These are phyloP conservation scores for Emydocephalus ijimae DNA, from an alignment of 2,113 vertebrate genomes.

Conservation along the genomic window DNA sequence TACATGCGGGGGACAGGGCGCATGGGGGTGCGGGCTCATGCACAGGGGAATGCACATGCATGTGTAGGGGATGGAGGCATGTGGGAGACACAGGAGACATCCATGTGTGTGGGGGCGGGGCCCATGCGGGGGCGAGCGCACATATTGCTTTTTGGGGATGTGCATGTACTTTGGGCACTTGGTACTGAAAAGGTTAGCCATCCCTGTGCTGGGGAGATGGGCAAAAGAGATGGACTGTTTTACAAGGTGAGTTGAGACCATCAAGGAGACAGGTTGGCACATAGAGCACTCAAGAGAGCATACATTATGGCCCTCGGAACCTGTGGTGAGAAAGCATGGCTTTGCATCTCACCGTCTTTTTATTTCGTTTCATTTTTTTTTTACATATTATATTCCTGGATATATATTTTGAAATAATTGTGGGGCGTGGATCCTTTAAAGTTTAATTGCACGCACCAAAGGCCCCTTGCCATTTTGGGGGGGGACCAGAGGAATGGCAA, in stretches of 20 bases:
- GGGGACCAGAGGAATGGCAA: neutral
- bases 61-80: no score
- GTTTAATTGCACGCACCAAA: neutral
- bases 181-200: no score
- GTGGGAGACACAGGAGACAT: no score
- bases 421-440: neutral
- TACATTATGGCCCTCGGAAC: neutral
- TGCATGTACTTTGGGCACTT: no score
- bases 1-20: no score
- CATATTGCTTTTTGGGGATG: no score
- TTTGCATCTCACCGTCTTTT: neutral
- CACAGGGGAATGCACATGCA: no score
- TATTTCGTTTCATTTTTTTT: neutral
- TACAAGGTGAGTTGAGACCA: neutral
- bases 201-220: neutral
- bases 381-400: no score
- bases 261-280: neutral
- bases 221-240: neutral
- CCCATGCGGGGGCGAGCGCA: no score
- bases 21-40: no score
- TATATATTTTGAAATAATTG: neutral
- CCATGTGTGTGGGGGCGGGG: no score
- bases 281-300: neutral
- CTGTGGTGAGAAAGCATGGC: no score
- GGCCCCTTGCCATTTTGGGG: neutral